A percentile compares a stretch with the other conserved stretches of the same genome.
Evolutionary conservation across 2,113 vertebrate species (phyloP).

Genomic region (rat (Rattus norvegicus)): GRCr8 NC_086032.1:58393001-58393500

Average conservation of each 20-base stretch:
- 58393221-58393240: not conserved
- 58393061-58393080: not conserved
- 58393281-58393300: slow-evolving; percentile 13
- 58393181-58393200: not conserved
- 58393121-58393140: not conserved
- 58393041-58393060: not conserved
- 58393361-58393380: not conserved
- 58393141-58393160: not conserved
- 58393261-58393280: not conserved
- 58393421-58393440: not conserved
- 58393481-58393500: not conserved
- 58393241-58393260: no score
- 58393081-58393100: not conserved
- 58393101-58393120: accelerated
- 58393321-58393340: not conserved
- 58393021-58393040: not conserved
- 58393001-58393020: not conserved
- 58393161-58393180: not conserved
- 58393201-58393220: not conserved
- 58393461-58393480: not conserved
- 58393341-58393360: not conserved
- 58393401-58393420: not conserved
- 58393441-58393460: not conserved
- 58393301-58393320: not conserved
- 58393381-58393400: not conserved